These are phyloP conservation scores for Mormyrus iriodes DNA, from an alignment of 2,113 vertebrate genomes.

Conservation along the genomic window DNA sequence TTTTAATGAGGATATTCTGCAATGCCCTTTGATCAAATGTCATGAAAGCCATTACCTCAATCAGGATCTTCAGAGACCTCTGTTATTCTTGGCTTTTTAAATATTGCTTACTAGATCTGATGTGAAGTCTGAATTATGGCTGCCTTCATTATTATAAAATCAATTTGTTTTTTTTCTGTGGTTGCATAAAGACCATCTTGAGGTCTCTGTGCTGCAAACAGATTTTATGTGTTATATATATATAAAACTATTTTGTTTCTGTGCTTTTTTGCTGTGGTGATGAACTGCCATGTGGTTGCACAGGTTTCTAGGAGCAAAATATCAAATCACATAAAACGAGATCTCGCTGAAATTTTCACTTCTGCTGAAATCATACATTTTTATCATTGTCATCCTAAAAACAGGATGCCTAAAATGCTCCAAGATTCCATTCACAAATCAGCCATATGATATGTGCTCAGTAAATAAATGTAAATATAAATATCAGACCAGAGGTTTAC, in stretches of 20 bases:
- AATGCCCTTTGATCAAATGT: background rate
- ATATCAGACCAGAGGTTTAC: background rate
- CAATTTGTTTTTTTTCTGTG: background rate
- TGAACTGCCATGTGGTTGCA: background rate
- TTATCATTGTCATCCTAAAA: background rate
- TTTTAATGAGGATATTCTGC: conserved; percentile 9
- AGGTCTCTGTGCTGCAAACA: background rate
- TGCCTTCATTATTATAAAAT: background rate
- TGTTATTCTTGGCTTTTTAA: background rate
- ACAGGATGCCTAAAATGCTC: background rate
- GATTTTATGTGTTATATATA: background rate
- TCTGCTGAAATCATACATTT: background rate
- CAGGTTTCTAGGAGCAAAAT: background rate
- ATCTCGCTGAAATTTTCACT: background rate
- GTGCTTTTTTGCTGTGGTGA: background rate
- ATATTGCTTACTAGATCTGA: background rate
- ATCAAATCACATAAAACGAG: background rate
- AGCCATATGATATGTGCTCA: background rate
- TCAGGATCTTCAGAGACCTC: background rate
- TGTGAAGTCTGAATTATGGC: background rate
- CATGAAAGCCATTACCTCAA: background rate
- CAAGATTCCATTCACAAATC: background rate
- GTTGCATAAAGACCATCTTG: background rate
- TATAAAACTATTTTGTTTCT: background rate
- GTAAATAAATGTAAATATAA: background rate